phyloP scores from a whole-genome alignment of 2,888 invertebrate species.

The Apoda limacodes region DNA sequence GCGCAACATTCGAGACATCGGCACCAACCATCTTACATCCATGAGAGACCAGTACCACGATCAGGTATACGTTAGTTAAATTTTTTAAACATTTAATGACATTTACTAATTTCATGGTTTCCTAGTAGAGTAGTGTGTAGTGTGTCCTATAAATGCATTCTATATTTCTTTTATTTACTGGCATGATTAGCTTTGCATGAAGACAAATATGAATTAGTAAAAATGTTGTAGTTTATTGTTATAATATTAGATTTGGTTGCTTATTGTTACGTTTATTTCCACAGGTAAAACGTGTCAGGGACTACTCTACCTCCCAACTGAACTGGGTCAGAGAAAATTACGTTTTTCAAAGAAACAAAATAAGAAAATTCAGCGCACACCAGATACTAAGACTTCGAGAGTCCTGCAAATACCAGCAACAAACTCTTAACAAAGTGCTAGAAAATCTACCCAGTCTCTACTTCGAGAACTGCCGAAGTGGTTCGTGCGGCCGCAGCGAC shows the following conservation, averaged over 20 bases:
- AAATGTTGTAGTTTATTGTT: too few species aligned
- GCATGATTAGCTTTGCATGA: too few species aligned
- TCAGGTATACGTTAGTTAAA: conserved; percentile 72
- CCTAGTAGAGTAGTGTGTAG: too few species aligned
- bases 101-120: too few species aligned
- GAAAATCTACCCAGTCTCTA: conserved; percentile 92
- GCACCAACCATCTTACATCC: conserved; percentile 86
- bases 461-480: conserved; percentile 93
- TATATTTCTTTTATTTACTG: too few species aligned
- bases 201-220: too few species aligned
- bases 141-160: too few species aligned
- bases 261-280: too few species aligned
- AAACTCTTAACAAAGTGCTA: conserved; percentile 91
- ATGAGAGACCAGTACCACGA: conserved; percentile 93
- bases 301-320: conserved; percentile 91
- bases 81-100: neutral
- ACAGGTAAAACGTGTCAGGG: conserved; percentile 90
- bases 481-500: conserved; percentile 82
- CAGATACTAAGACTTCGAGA: conserved; percentile 90
- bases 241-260: too few species aligned
- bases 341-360: conserved; percentile 93
- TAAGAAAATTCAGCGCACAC: conserved; percentile 94
- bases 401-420: conserved; percentile 96
- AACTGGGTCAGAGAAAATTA: conserved; percentile 96
- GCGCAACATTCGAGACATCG: conserved; percentile 91